Conservation (phyloP, 2,888 invertebrate species). For the Stratiomys singularior region DNA sequence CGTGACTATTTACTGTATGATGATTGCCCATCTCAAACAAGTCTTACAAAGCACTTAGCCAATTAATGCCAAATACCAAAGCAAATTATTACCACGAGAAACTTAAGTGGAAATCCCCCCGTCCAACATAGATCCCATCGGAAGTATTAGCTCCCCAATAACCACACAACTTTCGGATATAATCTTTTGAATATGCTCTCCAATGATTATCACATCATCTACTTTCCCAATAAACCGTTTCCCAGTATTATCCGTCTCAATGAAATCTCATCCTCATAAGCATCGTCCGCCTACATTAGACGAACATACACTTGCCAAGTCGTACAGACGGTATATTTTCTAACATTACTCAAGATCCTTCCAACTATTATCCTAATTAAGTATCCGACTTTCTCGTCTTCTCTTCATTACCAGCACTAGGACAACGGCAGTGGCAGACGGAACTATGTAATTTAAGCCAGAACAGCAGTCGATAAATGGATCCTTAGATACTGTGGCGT, state of each 20-base stretch:
- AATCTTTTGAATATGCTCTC: no score
- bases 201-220: constrained; percentile 1
- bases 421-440: neutral
- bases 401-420: neutral
- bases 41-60: no score
- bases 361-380: constrained; percentile 29
- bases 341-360: neutral
- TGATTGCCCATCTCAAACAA: no score
- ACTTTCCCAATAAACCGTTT: neutral
- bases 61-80: no score
- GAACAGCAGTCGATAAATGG: constrained; percentile 2
- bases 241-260: neutral
- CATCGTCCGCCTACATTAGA: neutral
- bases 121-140: no score
- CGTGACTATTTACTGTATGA: no score
- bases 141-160: no score
- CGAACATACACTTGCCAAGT: no score
- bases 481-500: neutral
- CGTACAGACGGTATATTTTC: neutral
- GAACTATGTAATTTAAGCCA: constrained; percentile 1
- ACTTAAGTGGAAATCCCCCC: no score
- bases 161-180: no score
- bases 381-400: constrained; percentile 7
- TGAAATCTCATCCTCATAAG: neutral
- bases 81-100: no score